Evolutionary conservation across 2,888 invertebrate genomes (phyloP).

Genomic region (Luperina nickerlii): DNA sequence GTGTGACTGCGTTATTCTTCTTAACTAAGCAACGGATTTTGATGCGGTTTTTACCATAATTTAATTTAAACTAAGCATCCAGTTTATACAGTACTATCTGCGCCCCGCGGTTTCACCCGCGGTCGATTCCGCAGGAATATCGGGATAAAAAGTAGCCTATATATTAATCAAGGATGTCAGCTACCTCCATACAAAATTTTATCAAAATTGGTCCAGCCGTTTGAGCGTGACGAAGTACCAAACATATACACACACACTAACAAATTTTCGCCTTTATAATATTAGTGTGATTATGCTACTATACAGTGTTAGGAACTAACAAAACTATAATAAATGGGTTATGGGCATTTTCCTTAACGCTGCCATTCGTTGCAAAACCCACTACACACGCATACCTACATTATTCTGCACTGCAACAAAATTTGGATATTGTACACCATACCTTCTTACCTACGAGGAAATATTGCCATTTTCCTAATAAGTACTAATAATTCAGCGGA

Average conservation of each 20-base stretch:
- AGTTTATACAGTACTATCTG: too few species aligned
- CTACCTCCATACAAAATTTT: too few species aligned
- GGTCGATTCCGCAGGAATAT: too few species aligned
- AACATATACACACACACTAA: too few species aligned
- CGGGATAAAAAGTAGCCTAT: too few species aligned
- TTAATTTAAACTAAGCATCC: neutral
- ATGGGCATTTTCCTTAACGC: neutral
- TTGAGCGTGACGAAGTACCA: too few species aligned
- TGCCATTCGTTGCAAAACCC: too few species aligned
- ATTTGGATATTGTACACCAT: neutral
- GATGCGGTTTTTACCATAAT: neutral
- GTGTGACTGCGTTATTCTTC: neutral
- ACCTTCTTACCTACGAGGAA: neutral
- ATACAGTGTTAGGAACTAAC: neutral
- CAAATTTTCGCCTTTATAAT: too few species aligned
- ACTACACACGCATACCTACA: neutral
- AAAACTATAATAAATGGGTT: neutral
- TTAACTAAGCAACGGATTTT: neutral
- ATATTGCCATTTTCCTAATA: slow-evolving; percentile 42
- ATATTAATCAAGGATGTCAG: too few species aligned
- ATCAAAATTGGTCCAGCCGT: too few species aligned
- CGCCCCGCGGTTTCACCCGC: too few species aligned
- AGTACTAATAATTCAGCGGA: slow-evolving; percentile 61
- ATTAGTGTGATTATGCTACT: too few species aligned
- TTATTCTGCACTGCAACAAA: slow-evolving; percentile 4